Evolutionary conservation across 2,797 vertebrate genomes (phyloP).

Genomic region (Paguma larvata): DNA sequence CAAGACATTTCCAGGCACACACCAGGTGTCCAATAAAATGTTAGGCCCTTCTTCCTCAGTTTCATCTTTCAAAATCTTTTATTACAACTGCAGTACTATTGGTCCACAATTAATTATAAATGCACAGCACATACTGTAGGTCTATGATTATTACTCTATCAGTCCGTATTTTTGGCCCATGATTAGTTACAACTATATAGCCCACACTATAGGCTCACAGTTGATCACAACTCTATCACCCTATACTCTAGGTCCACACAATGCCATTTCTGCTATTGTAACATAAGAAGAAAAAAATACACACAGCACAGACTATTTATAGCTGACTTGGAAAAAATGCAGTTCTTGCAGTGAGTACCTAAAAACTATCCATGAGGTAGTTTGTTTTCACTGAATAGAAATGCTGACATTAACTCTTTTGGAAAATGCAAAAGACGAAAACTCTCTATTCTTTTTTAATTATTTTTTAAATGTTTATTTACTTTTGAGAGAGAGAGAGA

Average conservation of each 20-base stretch:
- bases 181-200: background rate
- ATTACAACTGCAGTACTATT: background rate
- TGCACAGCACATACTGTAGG: background rate
- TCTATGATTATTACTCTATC: background rate
- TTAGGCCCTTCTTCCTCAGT: background rate
- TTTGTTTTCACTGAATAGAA: background rate
- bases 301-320: background rate
- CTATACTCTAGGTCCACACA: background rate
- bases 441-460: background rate
- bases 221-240: background rate
- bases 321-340: background rate
- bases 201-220: background rate
- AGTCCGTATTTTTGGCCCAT: background rate
- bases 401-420: background rate
- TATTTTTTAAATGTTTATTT: too few relatives aligned
- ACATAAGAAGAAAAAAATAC: background rate
- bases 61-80: background rate
- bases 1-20: background rate
- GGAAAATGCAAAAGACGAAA: background rate
- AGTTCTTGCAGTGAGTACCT: background rate
- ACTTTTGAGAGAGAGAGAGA: too few relatives aligned
- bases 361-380: background rate
- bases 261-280: background rate
- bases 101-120: background rate
- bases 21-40: background rate